Conservation (phyloP, 2,113 vertebrate species). For the Centropristis striata region DNA sequence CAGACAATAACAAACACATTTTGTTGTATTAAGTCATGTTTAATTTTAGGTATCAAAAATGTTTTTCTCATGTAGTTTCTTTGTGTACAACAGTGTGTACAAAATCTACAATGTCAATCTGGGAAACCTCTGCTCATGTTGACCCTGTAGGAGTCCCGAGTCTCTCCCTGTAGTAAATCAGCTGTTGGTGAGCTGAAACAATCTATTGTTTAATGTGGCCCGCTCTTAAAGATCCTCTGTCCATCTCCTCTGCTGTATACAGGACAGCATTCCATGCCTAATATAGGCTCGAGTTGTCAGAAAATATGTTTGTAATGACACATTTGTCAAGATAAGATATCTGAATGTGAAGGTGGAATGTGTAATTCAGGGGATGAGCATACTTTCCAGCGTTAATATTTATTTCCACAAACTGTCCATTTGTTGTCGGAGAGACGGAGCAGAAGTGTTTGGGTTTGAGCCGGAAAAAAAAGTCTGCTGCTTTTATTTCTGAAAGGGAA, state of each 20-base stretch:
- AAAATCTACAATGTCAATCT: too few species aligned
- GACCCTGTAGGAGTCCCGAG: neutral
- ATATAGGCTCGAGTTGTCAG: constrained; percentile 54
- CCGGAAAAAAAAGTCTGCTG: neutral
- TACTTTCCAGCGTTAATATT: constrained; percentile 48
- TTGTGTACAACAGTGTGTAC: too few species aligned
- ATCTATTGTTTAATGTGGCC: constrained; percentile 58
- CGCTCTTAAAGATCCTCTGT: constrained; percentile 35
- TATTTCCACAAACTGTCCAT: constrained; percentile 19
- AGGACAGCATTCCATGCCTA: constrained; percentile 60
- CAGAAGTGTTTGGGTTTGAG: constrained; percentile 17
- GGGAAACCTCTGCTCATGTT: constrained; percentile 1
- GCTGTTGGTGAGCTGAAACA: constrained; percentile 19
- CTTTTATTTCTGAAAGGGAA: constrained; percentile 26
- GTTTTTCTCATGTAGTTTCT: too few species aligned
- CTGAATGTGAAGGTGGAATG: constrained; percentile 38
- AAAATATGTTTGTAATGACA: constrained; percentile 36
- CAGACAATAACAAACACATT: too few species aligned
- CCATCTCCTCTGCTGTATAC: constrained; percentile 44
- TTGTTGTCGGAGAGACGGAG: constrained; percentile 33
- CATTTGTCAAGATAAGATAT: constrained; percentile 62
- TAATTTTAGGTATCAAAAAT: too few species aligned
- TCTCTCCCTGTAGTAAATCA: constrained; percentile 6
- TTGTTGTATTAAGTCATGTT: too few species aligned
- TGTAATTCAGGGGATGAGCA: constrained; percentile 39